phyloP scores from a whole-genome alignment of 2,113 vertebrate genomes.

The Thoracochromis brauschi region DNA sequence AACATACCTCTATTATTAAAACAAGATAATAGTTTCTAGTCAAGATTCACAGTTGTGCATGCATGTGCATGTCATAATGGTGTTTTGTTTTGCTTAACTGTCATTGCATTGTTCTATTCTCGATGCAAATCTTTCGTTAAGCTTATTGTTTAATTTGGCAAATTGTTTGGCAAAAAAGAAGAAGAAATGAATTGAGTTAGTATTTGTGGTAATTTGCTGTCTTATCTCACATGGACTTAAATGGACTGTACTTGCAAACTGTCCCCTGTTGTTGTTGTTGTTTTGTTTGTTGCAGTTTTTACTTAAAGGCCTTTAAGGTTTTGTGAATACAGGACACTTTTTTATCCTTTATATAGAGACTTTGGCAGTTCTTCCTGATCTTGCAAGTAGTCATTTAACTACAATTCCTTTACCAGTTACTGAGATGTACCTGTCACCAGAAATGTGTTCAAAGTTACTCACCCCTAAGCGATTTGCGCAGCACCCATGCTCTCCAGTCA shows the following conservation, averaged over 20 bases:
- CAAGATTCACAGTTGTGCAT: not conserved
- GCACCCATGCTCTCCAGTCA: constrained; percentile 56
- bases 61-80: not conserved
- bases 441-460: constrained; percentile 8
- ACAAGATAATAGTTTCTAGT: not conserved
- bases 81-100: not conserved
- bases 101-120: not conserved
- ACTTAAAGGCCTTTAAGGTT: not conserved
- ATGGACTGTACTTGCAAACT: not conserved
- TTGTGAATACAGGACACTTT: not conserved
- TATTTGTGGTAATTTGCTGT: not conserved
- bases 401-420: not conserved
- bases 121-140: not conserved
- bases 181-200: not conserved
- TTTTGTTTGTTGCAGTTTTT: not conserved
- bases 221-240: not conserved
- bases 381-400: not conserved
- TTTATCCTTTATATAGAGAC: not conserved
- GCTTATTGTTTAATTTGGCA: not conserved
- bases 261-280: not conserved
- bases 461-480: constrained; percentile 72
- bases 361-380: not conserved
- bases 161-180: not conserved
- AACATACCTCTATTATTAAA: not conserved
- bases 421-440: not conserved